Base-by-base conservation (phyloP, 2,888 invertebrate species). In the Coenonympha arcania region DNA sequence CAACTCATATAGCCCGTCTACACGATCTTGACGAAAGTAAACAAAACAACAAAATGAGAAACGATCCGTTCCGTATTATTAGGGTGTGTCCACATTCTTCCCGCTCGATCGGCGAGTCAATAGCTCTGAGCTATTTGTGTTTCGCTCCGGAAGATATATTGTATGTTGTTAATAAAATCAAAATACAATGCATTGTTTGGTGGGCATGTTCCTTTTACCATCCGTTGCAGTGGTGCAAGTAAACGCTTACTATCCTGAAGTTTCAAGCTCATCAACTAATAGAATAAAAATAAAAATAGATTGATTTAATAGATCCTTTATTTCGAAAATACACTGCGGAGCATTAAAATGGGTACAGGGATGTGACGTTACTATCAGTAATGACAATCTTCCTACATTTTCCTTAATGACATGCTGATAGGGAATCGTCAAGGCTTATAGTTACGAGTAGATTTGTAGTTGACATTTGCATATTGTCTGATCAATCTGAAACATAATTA, bases 41-140 rank as follows among this genome's bases (percentile, higher is more conserved):
- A 57, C 47, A 52, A 47, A 54, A 54, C 42, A 41, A 48, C 28
- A 37, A 34, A 26, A 31, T 28, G 50, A 40, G 50, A 47, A 28
- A 34, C 46, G 39, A 53, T 19, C 31, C 28, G 33, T 24, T 20
- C 20, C 26, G 33, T 33, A 39, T 34, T 46, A 46, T 47, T 46
- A 50, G 39, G 53, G 33, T 47, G 43, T 37, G 39, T 34, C 39
- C 50, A 47, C 46, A 50, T 44, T 15, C 28, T 43, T 22, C 33
- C 22, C 43, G 43, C 43, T 43, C 43, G 43, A 43, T 43, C 43
- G 43, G 42, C 33, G 33, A 43, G 16, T 33, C 33, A 43, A 43
- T 43, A 33, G 43, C 43, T 43, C 20, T 43, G 43, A 34, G 31
- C 33, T 33, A 33, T 43, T 43, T 43, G 33, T 43, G 43, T 24